Evolutionary conservation across 64 coral and sea anemone species (phyloP), one percentile per base, ranked within the genome.

Genomic region (Pocillopora damicornis): DNA sequence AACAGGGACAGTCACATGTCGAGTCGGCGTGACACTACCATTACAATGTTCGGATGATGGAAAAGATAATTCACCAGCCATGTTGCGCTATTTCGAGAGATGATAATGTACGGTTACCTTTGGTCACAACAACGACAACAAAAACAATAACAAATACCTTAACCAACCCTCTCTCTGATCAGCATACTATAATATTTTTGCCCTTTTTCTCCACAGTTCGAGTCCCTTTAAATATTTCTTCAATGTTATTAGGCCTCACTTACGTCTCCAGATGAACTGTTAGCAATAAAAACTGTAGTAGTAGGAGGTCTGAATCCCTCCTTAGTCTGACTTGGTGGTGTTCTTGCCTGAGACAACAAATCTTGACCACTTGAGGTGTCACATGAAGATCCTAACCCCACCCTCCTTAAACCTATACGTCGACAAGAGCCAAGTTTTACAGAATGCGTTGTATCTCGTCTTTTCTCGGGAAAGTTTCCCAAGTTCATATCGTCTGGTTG

Each of bases 41-140:
- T 86, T 77, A 87, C 88, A 90, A n/a, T 94, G 83, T 56, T 79
- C 80, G 22, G 77, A 56, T 65, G 93, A 76, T 22, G 93, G 88
- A 78, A 94, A 94, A 22, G 12, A 61, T 25, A 94, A 76, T 18
- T 90, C 88, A 34, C 88, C 82, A 5, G 74, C 77, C 75, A 87
- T 87, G 51, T 18, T 79, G 12, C 51, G 35, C 88, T 89, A 61
- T 72, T 83, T 38, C 20, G 22, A 18, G 42, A 51, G 42, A 51
- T 51, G 42, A 51, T 51, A 51, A 51, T 51, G 42, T 51, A 51
- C 42, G 1, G 1, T 51, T 51, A 51, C 42, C 42, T 51, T 0
- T 3, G 35, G 63, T 7, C 66, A 42, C 15, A 20, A 56, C 17
- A 77, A 77, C 11, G 56, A 9, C 8, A 58, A 18, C 22, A 56